Evolutionary conservation across 2,113 vertebrate genomes (phyloP).

Genomic region (Pionites leucogaster): DNA sequence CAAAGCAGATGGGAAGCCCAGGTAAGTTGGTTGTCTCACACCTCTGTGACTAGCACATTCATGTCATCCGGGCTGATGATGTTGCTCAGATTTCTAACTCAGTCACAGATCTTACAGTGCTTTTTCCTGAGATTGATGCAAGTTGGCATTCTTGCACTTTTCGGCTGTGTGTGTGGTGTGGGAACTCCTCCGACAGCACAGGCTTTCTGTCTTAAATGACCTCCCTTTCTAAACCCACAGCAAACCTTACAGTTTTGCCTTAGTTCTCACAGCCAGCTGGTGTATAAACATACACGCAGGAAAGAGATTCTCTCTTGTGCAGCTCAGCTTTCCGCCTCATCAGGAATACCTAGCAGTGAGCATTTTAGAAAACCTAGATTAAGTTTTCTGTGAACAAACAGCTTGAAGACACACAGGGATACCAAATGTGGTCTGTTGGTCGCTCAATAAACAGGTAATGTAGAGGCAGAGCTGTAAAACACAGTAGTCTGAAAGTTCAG

Average conservation of each 20-base stretch:
- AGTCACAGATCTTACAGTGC: background rate
- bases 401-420: background rate
- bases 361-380: background rate
- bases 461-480: background rate
- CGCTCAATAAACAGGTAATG: background rate
- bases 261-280: background rate
- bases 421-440: background rate
- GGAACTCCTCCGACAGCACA: background rate
- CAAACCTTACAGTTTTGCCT: background rate
- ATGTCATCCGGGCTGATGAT: background rate
- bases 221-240: background rate
- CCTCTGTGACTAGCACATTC: background rate
- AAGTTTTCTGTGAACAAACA: background rate
- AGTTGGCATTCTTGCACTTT: background rate
- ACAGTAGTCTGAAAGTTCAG: background rate
- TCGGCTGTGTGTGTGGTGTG: background rate
- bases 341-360: background rate
- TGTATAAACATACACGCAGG: background rate
- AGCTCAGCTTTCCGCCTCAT: background rate
- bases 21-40: fast-evolving
- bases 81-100: background rate
- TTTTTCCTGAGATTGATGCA: background rate
- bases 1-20: background rate
- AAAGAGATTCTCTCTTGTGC: background rate
- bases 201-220: background rate